Evolutionary conservation across 2,888 invertebrate genomes (phyloP), one percentile per base, ranked within the genome.

Genomic region (Lasioglossum lativentre): DNA sequence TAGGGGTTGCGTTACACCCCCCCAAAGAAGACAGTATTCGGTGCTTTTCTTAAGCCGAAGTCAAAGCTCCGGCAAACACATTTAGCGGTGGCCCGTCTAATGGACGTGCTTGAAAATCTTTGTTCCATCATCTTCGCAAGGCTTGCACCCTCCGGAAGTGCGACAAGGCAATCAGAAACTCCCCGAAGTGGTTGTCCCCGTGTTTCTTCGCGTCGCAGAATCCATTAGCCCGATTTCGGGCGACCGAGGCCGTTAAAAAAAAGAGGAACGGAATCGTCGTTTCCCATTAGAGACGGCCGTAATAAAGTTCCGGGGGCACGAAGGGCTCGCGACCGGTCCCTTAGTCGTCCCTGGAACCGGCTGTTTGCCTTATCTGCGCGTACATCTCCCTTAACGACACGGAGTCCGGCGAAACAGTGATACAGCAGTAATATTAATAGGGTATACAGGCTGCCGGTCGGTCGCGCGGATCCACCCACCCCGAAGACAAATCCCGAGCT

Each of bases 381-480:
- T 81, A 76, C 56, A 91, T 90, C 89, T 89, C 86, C 83, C 91
- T 89, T 89, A 91, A 89, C 87, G 86, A 87, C 83, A 73, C 86
- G 52, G 83, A 86, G 86, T 82, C 85, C 86, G 86, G 75, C 45
- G 88, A 86, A 88, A 89, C 85, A 86, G 86, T 85, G 90, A 92
- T 91, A 90, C 91, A 80, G 80, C 75, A 86, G 86, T 80, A 88
- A 92, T 92, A 92, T 92, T 92, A 91, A 92, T 91, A 90, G 91
- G 86, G 78, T 83, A 78, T 78, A 77, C 75, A 76, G 52, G 30
- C n/a, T 80, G 73, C 70, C 56, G 74, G 78, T 52, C 56, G 74
- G 78, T 52, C 78, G 78, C 72, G 75, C 59, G 47, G 52, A 78
- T 82, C 80, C 78, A 87, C 82, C 82, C n/a, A n/a, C 82, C 88